These are phyloP conservation scores for Armadillidium nasatum DNA, from an alignment of 1,140 invertebrate genomes.

Conservation along the genomic window DNA sequence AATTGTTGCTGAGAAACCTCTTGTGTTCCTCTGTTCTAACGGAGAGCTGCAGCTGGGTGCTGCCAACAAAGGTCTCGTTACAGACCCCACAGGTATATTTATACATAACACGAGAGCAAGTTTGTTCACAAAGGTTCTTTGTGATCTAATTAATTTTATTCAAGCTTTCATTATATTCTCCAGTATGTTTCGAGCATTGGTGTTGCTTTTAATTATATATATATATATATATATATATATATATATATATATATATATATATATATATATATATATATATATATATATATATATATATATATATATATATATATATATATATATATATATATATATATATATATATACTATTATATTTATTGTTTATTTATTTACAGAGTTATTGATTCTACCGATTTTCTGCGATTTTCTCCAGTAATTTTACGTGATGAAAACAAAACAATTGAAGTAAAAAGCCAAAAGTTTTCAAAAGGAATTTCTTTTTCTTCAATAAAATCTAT, in stretches of 20 bases:
- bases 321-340: background rate
- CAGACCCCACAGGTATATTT: too few species aligned
- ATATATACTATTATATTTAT: background rate
- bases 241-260: background rate
- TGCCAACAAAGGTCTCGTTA: too few species aligned
- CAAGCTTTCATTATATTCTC: too few species aligned
- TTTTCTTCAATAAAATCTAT: background rate
- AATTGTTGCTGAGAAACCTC: too few species aligned
- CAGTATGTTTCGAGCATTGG: too few species aligned
- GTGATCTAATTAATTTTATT: too few species aligned
- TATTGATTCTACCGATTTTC: background rate
- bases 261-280: constrained; percentile 9
- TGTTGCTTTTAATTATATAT: too few species aligned
- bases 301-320: constrained; percentile 15
- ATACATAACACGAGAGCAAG: too few species aligned
- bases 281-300: constrained; percentile 13
- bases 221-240: constrained; percentile 21
- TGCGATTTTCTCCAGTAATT: background rate
- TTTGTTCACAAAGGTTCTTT: too few species aligned
- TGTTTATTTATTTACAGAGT: background rate
- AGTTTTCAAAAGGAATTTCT: background rate
- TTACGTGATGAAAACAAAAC: background rate
- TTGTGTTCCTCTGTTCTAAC: too few species aligned
- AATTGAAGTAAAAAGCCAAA: background rate
- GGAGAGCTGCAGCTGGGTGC: too few species aligned